These are phyloP conservation scores for Spheniscus humboldti DNA, from an alignment of 2,797 vertebrate genomes.

Conservation along the genomic window DNA sequence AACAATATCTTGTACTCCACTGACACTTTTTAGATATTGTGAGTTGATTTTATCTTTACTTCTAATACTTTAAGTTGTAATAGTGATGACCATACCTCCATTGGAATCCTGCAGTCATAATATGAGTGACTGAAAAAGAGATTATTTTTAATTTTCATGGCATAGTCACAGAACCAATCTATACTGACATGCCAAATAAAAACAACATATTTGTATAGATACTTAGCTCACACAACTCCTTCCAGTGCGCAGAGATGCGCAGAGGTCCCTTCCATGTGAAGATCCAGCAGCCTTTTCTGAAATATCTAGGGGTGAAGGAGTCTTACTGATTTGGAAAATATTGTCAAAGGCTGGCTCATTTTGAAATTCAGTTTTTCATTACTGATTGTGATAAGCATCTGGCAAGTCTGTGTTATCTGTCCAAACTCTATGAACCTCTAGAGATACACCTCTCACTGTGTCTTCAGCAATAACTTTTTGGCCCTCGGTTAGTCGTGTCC, in stretches of 20 bases:
- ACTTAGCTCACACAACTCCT: not conserved
- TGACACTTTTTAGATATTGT: not conserved
- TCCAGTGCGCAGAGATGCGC: not conserved
- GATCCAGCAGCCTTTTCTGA: not conserved
- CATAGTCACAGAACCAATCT: not conserved
- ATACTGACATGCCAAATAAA: not conserved
- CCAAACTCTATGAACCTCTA: not conserved
- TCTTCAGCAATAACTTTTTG: not conserved
- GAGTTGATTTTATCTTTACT: not conserved
- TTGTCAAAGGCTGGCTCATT: not conserved
- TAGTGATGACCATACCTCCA: not conserved
- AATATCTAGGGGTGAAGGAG: not conserved
- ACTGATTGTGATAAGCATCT: not conserved
- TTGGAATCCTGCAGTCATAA: not conserved
- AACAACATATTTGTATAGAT: not conserved
- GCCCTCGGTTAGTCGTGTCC: accelerated
- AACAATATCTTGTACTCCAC: not conserved
- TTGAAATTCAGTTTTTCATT: not conserved
- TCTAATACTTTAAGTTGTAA: not conserved
- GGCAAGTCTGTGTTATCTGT: not conserved
- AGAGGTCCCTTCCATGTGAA: not conserved
- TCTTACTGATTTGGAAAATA: not conserved
- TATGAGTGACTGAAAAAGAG: not conserved
- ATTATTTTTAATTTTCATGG: not conserved
- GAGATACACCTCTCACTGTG: not conserved